A percentile compares a stretch with the other conserved stretches of the same genome.
These are phyloP conservation scores for Zootermopsis nevadensis DNA, from an alignment of 2,888 invertebrate genomes.

Conservation along the genomic window DNA sequence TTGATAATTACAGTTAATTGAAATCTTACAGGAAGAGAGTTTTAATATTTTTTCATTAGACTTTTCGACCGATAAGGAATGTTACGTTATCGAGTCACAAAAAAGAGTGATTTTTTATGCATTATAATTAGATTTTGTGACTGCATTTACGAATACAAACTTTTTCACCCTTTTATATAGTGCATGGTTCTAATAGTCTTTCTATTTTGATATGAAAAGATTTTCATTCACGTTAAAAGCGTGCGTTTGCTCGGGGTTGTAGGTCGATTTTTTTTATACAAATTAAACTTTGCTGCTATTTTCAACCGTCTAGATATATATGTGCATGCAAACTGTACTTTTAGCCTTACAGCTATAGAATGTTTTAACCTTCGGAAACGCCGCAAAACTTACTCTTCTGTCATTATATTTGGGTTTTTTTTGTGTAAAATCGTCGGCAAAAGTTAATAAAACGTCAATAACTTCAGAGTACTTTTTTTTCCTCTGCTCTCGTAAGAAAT, in stretches of 20 bases:
- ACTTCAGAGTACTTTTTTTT: background rate
- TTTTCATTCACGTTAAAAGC: background rate
- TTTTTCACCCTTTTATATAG: background rate
- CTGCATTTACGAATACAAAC: too few species aligned
- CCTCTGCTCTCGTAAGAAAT: constrained; percentile 13
- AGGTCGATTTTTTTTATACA: background rate
- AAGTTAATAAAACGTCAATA: constrained; percentile 18
- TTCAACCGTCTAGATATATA: background rate
- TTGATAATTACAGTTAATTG: too few species aligned
- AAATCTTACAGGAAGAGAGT: too few species aligned
- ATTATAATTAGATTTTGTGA: too few species aligned
- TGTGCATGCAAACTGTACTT: too few species aligned
- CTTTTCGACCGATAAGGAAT: too few species aligned
- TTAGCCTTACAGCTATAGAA: background rate
- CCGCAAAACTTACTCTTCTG: background rate
- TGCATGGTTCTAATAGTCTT: background rate
- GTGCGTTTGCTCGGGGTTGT: too few species aligned
- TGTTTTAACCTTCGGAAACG: background rate
- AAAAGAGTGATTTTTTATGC: too few species aligned
- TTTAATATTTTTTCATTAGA: too few species aligned
- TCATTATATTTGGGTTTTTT: background rate
- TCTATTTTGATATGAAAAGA: background rate
- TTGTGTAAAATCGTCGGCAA: background rate
- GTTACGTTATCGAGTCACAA: too few species aligned
- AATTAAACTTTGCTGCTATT: background rate